Evolutionary conservation across 2,888 invertebrate genomes (phyloP), one percentile per base, ranked within the genome.

Genomic region (Drosophila pegasa): DNA sequence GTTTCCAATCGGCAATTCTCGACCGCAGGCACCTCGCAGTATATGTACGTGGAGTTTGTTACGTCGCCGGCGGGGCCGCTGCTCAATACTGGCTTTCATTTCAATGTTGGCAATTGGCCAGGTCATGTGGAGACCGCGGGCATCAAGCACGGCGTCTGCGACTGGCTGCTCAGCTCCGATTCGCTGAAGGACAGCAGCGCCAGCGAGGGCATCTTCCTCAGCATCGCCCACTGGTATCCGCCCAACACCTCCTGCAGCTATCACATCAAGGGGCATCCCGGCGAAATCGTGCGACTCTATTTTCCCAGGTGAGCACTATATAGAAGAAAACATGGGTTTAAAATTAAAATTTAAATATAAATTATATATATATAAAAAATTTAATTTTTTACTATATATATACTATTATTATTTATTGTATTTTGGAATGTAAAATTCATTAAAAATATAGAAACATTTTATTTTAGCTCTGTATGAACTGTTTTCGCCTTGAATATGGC

Each of bases 101-200:
- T 98, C 93, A 98, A 98, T 93, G 98, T 98, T 54, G 97, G 97
- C 75, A 97, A 97, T 92, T 97, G 97, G 97, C 97, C 97, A 0
- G 97, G 97, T 0, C 97, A 97, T 92, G 97, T 97, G 52, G 97
- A 97, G 89, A 97, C 97, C 0, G 96, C 97, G 0, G 97, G 97
- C 1, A 96, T 96, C 33, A 94, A 95, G 78, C 96, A 97, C 69
- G 97, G 97, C 6, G 96, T 96, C 48, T 97, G 97, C 90, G 97
- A 97, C 92, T 97, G 97, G 97, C 93, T 97, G 54, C 94, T 97
- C 50, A 96, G 96, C 58, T 97, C 97, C 51, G 96, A 97, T 82
- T 95, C 96, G 37, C 93, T 97, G 22, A 94, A 95, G 89, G 94
- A 95, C 78, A 95, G 95, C 51, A 96, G 96, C 27, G 96, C 96